These are phyloP conservation scores for Megastigmus dorsalis DNA, from an alignment of 2,888 invertebrate genomes.

Conservation along the genomic window DNA sequence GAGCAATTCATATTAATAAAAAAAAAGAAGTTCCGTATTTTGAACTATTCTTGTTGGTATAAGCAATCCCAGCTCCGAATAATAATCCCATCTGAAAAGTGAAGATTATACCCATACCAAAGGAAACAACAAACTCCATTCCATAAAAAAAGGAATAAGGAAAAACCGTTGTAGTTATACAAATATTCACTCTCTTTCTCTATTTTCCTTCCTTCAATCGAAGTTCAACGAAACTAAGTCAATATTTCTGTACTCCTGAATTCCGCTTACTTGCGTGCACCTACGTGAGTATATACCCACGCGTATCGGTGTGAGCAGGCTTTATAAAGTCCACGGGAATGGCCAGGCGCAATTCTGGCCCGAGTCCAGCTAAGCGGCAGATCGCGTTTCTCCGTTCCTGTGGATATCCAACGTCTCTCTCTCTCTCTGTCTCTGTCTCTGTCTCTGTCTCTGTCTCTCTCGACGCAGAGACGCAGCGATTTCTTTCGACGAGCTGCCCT, in stretches of 20 bases:
- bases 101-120: too few species aligned
- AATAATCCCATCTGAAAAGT: background rate
- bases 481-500: too few species aligned
- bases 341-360: constrained; percentile 15
- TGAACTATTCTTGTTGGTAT: too few species aligned
- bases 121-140: too few species aligned
- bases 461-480: too few species aligned
- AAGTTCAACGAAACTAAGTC: constrained; percentile 31
- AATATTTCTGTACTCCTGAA: constrained; percentile 10
- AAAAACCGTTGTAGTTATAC: background rate
- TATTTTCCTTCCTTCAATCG: background rate
- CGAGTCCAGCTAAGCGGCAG: too few species aligned
- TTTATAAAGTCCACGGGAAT: background rate
- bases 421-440: too few species aligned
- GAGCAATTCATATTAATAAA: too few species aligned
- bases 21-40: too few species aligned
- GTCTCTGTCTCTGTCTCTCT: too few species aligned
- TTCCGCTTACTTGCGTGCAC: background rate
- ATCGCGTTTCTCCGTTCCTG: too few species aligned
- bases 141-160: background rate
- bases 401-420: too few species aligned
- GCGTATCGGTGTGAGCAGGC: background rate
- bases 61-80: background rate
- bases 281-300: background rate
- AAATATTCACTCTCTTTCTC: background rate